phyloP scores from a whole-genome alignment of 2,113 vertebrate species.

The Eublepharis macularius region DNA sequence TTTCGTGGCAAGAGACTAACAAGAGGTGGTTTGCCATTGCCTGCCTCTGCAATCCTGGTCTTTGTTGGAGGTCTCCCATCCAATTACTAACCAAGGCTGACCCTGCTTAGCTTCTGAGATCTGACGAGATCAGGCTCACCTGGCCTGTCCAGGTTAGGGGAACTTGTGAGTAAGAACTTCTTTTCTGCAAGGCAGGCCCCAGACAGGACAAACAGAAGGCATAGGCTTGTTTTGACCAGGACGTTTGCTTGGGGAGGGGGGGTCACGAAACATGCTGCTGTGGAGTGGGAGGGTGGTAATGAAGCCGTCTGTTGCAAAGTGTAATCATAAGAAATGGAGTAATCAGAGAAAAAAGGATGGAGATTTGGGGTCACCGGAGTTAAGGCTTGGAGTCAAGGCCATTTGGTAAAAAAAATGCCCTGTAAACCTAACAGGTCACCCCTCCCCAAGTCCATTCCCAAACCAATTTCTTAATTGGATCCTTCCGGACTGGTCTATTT shows the following conservation, averaged over 20 bases:
- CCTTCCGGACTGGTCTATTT: rapidly evolving
- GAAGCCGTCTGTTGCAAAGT: conserved; percentile 47
- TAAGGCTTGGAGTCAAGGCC: conserved; percentile 45
- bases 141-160: too few species aligned
- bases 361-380: conserved; percentile 50
- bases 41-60: too few species aligned
- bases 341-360: conserved; percentile 43
- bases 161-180: too few species aligned
- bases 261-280: conserved; percentile 18
- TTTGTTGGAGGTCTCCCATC: too few species aligned
- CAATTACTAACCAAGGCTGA: too few species aligned
- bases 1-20: too few species aligned
- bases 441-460: background rate
- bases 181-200: too few species aligned
- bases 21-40: too few species aligned
- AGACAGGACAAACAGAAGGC: conserved; percentile 11
- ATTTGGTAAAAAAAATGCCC: conserved; percentile 39
- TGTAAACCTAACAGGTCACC: too few species aligned
- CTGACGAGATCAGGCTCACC: too few species aligned
- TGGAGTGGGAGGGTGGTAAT: conserved; percentile 43
- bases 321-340: conserved; percentile 38
- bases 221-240: conserved; percentile 1
- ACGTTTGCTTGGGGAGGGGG: conserved; percentile 53
- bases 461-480: conserved; percentile 40
- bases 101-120: too few species aligned